Evolutionary conservation across 1,140 invertebrate genomes (phyloP).

Genomic region (Lutraria rhynchaena): DNA sequence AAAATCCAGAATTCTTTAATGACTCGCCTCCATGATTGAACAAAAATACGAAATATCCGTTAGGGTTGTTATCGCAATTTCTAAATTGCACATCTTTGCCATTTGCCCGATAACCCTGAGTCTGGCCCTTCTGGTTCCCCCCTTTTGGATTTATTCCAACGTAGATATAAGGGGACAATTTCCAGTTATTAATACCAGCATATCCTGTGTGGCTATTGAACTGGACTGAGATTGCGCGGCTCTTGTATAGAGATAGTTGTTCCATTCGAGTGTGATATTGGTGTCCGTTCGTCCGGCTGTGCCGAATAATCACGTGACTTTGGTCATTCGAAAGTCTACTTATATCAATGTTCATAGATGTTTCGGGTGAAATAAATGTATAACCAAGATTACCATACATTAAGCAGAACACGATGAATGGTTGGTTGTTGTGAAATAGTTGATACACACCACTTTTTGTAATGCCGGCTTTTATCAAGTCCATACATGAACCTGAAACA

Average conservation of each 20-base stretch:
- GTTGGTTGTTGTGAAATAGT: conserved; percentile 8
- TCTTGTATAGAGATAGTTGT: background rate
- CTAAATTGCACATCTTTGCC: conserved; percentile 33
- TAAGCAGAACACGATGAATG: conserved; percentile 30
- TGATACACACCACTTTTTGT: conserved; percentile 17
- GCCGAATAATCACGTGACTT: conserved; percentile 26
- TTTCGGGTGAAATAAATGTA: conserved; percentile 36
- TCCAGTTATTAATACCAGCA: background rate
- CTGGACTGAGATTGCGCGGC: conserved; percentile 19
- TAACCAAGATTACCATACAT: conserved; percentile 21
- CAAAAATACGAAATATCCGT: conserved; percentile 47
- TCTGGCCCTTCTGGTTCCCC: background rate
- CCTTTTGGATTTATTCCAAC: conserved; percentile 31
- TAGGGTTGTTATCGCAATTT: conserved; percentile 48
- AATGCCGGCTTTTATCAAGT: background rate
- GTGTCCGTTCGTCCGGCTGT: background rate
- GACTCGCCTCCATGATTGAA: conserved; percentile 36
- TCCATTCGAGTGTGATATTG: conserved; percentile 17
- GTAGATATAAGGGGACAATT: conserved; percentile 33
- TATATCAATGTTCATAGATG: conserved; percentile 26
- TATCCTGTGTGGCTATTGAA: conserved; percentile 18
- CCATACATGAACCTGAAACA: conserved; percentile 19
- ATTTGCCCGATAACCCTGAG: conserved; percentile 27
- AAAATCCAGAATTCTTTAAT: background rate
- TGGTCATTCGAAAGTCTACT: conserved; percentile 11